Conservation (phyloP, 2,888 invertebrate genomes). For the Unio pictorum region DNA sequence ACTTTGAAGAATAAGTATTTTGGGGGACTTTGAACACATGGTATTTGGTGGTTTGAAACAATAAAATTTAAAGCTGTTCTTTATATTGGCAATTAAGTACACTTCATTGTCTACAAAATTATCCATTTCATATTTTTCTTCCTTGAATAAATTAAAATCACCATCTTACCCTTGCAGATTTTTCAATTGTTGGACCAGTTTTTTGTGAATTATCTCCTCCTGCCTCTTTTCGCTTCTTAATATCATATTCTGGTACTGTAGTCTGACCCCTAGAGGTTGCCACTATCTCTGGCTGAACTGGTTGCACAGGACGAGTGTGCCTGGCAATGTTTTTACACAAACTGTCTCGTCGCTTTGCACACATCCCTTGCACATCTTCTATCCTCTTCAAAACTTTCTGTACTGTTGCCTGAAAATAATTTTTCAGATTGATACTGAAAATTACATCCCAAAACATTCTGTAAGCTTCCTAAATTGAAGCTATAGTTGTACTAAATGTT, state of each 20-base stretch:
- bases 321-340: conserved; percentile 86
- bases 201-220: conserved; percentile 20
- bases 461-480: not conserved
- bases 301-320: conserved; percentile 71
- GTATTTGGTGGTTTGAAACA: too few relatives aligned
- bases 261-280: conserved; percentile 38
- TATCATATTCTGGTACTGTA: conserved; percentile 40
- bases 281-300: conserved; percentile 28
- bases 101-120: too few relatives aligned
- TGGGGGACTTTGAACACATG: too few relatives aligned
- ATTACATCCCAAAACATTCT: not conserved
- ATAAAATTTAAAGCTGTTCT: too few relatives aligned
- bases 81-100: too few relatives aligned
- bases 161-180: conserved; percentile 50
- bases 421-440: too few relatives aligned
- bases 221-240: conserved; percentile 15
- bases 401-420: conserved; percentile 51
- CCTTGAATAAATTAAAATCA: too few relatives aligned
- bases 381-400: conserved; percentile 90
- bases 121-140: too few relatives aligned
- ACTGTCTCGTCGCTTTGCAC: conserved; percentile 83
- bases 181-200: conserved; percentile 35
- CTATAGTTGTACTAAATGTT: too few relatives aligned
- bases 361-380: conserved; percentile 94
- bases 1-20: too few relatives aligned